Conservation (phyloP, 1,140 invertebrate species). For the Samia ricini region DNA sequence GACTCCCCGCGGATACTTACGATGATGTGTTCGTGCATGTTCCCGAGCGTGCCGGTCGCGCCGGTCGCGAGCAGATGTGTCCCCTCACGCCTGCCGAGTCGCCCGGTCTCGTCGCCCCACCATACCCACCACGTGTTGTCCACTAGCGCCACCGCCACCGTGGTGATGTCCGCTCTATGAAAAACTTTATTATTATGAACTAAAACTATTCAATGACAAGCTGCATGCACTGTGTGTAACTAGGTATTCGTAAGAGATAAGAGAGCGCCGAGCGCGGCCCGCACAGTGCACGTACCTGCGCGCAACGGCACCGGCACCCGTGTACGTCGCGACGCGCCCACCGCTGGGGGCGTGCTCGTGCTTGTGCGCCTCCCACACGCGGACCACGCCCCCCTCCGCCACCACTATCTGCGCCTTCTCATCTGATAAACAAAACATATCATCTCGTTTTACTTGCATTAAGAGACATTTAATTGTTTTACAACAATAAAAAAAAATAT, state of each 20-base stretch:
- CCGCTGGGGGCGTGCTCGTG: constrained; percentile 16
- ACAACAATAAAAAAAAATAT: too few species aligned
- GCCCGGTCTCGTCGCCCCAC: constrained; percentile 46
- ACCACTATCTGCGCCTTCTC: constrained; percentile 34
- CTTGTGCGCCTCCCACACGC: constrained; percentile 45
- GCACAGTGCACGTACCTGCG: neutral
- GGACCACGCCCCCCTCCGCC: constrained; percentile 35
- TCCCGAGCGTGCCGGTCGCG: neutral
- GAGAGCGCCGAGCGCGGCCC: neutral
- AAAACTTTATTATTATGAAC: neutral
- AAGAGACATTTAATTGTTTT: too few species aligned
- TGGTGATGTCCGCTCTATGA: constrained; percentile 36
- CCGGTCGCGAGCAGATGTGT: constrained; percentile 15
- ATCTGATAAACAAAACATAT: constrained; percentile 1
- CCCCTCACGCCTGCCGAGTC: constrained; percentile 14
- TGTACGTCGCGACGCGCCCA: neutral
- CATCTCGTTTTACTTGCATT: too few species aligned
- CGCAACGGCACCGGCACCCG: neutral
- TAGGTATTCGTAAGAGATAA: neutral
- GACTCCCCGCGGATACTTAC: neutral
- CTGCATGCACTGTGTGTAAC: neutral
- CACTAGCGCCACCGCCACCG: constrained; percentile 32
- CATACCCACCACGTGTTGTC: constrained; percentile 43
- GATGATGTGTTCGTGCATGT: neutral
- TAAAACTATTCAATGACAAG: neutral